These are phyloP conservation scores for Odiellus spinosus DNA, from an alignment of 2,888 invertebrate species.

Conservation along the genomic window DNA sequence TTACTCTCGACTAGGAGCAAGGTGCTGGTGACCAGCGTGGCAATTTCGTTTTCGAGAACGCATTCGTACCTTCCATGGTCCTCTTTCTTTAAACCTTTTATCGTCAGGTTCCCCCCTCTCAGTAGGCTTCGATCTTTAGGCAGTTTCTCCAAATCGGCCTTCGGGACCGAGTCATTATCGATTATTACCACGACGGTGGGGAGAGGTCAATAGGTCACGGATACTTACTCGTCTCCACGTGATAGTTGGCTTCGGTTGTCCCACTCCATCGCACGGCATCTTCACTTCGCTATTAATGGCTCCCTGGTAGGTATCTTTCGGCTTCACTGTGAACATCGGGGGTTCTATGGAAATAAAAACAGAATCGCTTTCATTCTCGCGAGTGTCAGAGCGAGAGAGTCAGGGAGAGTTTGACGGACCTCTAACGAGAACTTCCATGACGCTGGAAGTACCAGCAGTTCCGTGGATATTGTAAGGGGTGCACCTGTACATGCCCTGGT, in stretches of 20 bases:
- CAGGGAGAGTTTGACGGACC: constrained; percentile 24
- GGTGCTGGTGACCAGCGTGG: constrained; percentile 69
- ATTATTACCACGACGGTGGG: too few species aligned
- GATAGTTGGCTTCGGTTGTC: constrained; percentile 71
- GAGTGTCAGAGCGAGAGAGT: too few species aligned
- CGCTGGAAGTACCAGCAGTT: constrained; percentile 51
- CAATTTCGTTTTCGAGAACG: constrained; percentile 85
- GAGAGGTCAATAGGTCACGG: neutral
- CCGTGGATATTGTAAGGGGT: constrained; percentile 49
- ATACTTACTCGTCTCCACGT: constrained; percentile 62
- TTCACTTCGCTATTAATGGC: constrained; percentile 78
- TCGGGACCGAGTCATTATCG: too few species aligned
- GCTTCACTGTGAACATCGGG: constrained; percentile 75
- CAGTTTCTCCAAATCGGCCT: constrained; percentile 18
- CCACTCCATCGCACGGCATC: constrained; percentile 86
- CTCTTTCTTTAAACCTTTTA: constrained; percentile 64
- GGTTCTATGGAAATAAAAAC: constrained; percentile 63
- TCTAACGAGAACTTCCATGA: constrained; percentile 45
- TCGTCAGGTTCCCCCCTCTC: constrained; percentile 75
- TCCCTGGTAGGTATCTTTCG: constrained; percentile 76
- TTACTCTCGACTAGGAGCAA: constrained; percentile 30
- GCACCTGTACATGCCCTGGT: constrained; percentile 71
- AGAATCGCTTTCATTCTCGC: neutral
- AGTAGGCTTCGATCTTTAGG: constrained; percentile 26
- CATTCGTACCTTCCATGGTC: constrained; percentile 95